phyloP scores from a whole-genome alignment of 2,888 invertebrate species.

The Barypeithes pellucidus region DNA sequence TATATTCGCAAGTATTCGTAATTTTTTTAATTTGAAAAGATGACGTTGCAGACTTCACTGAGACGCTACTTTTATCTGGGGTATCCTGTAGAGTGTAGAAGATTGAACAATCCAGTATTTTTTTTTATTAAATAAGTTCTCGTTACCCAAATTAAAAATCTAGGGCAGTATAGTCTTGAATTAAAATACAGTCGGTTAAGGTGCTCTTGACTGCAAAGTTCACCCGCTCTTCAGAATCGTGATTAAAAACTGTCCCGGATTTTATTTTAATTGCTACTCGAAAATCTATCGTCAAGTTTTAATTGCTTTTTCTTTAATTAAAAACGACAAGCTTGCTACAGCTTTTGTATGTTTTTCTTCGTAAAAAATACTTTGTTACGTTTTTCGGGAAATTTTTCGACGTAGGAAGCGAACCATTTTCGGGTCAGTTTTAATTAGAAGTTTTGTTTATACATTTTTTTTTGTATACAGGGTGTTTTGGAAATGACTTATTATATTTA shows the following conservation, averaged over 20 bases:
- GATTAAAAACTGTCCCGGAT: conserved; percentile 50
- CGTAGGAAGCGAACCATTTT: neutral
- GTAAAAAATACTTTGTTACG: conserved; percentile 36
- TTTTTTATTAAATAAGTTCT: too few relatives aligned
- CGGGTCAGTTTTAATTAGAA: too few relatives aligned
- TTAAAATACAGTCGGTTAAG: conserved; percentile 30
- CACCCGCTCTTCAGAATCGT: conserved; percentile 34
- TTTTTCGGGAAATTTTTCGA: neutral
- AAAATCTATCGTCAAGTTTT: conserved; percentile 50
- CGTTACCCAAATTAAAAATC: conserved; percentile 14
- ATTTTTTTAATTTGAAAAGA: too few relatives aligned
- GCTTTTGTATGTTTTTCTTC: conserved; percentile 15
- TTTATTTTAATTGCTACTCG: conserved; percentile 52
- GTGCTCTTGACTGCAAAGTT: conserved; percentile 17
- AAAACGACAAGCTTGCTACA: conserved; percentile 44
- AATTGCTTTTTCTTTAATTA: conserved; percentile 46
- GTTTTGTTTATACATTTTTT: too few relatives aligned
- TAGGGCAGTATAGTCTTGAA: conserved; percentile 24
- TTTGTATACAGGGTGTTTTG: too few relatives aligned
- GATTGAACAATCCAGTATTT: too few relatives aligned
- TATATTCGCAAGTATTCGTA: too few relatives aligned
- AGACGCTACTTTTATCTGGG: too few relatives aligned
- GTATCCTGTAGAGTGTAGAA: too few relatives aligned
- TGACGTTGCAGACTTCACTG: too few relatives aligned
- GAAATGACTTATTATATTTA: too few relatives aligned